Percentiles rank a stretch among this genome's conserved stretches.
Conservation (phyloP, 1,140 invertebrate genomes). For the Coenobita brevimanus region DNA sequence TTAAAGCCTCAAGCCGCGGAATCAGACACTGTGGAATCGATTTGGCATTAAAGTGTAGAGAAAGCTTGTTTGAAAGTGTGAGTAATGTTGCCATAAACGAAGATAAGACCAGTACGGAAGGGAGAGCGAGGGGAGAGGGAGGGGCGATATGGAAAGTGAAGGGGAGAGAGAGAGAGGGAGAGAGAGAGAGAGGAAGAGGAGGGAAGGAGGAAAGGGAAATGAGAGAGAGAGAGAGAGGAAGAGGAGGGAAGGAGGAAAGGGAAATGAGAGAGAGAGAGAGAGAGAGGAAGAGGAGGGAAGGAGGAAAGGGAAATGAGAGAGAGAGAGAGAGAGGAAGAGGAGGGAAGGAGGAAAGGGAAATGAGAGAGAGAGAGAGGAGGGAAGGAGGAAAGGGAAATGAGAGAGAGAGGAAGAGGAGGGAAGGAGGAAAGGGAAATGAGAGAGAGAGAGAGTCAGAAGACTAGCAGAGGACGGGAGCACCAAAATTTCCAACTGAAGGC, state of each 20-base stretch:
- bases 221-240: no score
- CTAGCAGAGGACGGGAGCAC: not conserved
- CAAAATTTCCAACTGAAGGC: not conserved
- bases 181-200: no score
- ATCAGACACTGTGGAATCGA: slow-evolving; percentile 47
- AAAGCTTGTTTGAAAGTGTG: slow-evolving; percentile 61
- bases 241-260: no score
- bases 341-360: not conserved
- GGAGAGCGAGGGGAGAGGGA: slow-evolving; percentile 37
- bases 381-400: not conserved
- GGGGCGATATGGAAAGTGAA: not conserved
- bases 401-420: not conserved
- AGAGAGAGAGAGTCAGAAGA: not conserved
- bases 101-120: slow-evolving; percentile 53
- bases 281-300: no score
- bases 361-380: not conserved
- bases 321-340: not conserved
- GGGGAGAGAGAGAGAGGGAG: no score
- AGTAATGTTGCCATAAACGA: slow-evolving; percentile 60
- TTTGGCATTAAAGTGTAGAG: slow-evolving; percentile 61
- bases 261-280: no score
- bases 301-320: not conserved
- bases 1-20: no score
- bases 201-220: no score
- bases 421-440: no score